These are phyloP conservation scores for Neomonachus schauinslandi DNA, from an alignment of 2,113 vertebrate species.

Conservation along the genomic window DNA sequence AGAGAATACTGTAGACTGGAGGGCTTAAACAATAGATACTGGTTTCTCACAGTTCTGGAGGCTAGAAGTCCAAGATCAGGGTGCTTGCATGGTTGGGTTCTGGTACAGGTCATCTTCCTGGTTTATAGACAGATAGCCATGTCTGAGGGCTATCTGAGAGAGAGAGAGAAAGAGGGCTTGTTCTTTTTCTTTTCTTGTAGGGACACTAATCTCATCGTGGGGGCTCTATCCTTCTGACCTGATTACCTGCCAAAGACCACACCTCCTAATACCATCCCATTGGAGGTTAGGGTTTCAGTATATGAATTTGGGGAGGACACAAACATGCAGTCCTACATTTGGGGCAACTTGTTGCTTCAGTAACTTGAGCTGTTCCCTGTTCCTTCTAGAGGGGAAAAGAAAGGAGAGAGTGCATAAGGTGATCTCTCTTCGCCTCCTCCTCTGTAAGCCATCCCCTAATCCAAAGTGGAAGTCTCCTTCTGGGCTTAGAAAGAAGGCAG, in stretches of 20 bases:
- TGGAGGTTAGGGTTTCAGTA: not conserved
- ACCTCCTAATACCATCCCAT: not conserved
- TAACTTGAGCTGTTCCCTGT: not conserved
- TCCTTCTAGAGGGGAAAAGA: not conserved
- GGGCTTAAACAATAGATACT: not conserved
- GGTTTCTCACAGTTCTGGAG: not conserved
- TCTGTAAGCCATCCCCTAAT: not conserved
- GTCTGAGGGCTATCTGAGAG: too few species aligned
- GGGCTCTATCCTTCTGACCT: not conserved
- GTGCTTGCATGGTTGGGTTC: not conserved
- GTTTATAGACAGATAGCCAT: not conserved
- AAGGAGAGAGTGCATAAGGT: not conserved
- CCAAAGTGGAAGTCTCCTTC: not conserved
- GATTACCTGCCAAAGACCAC: not conserved
- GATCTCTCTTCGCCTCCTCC: not conserved
- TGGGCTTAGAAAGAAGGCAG: not conserved
- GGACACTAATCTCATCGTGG: not conserved
- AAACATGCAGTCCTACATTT: not conserved
- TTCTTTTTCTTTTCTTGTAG: not conserved
- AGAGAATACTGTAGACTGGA: not conserved
- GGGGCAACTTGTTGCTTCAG: not conserved
- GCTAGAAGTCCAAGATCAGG: not conserved
- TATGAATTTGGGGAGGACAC: not conserved
- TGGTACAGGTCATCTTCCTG: not conserved
- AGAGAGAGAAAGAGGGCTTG: not conserved